Evolutionary conservation across 92 coral and sea anemone species (phyloP), one percentile per base, ranked within the genome.

Genomic region (Pocillopora grandis): DNA sequence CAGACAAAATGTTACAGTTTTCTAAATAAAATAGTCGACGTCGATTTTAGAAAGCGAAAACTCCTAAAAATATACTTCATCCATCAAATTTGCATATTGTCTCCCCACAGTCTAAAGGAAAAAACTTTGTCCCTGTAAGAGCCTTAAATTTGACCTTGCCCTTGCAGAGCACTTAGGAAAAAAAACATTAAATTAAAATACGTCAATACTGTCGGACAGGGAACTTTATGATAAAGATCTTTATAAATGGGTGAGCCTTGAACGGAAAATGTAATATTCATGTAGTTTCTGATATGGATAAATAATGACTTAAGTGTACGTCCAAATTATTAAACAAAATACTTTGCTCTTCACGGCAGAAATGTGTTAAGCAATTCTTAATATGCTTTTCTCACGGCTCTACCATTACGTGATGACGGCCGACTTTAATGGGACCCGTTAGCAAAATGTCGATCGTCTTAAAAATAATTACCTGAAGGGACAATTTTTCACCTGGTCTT

Each of bases 61-160:
- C 17, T 35, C 55, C 33, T 20, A 19, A 66, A 15, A 27, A 56
- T 16, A 1, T n/a, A 20, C 19, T 21, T 17, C n/a, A 55, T 55
- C 6, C 27, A 15, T 49, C 2, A 79, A 79, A 79, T 79, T 79
- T 66, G 75, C 83, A 79, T 79, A 79, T 23, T 21, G 48, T 56
- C 64, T 21, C 9, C 52, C 67, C 21, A 67, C 31, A 18, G 58
- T 42, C 15, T 71, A 10, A 49, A 52, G 61, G 21, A 78, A 49
- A 71, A 23, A 13, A 48, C 49, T 37, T 8, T 48, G 1, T 3
- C 12, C 0, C 65, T 33, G 35, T 61, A 9, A 56, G 19, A 19
- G 12, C 31, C 17, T 23, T 49, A 21, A 52, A 21, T 66, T 31
- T 20, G 2, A 3, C 0, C 21, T 31, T 8, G 21, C 37, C 31